Evolutionary conservation across 2,888 invertebrate species (phyloP).

Genomic region (Nasonovia ribisnigri): DNA sequence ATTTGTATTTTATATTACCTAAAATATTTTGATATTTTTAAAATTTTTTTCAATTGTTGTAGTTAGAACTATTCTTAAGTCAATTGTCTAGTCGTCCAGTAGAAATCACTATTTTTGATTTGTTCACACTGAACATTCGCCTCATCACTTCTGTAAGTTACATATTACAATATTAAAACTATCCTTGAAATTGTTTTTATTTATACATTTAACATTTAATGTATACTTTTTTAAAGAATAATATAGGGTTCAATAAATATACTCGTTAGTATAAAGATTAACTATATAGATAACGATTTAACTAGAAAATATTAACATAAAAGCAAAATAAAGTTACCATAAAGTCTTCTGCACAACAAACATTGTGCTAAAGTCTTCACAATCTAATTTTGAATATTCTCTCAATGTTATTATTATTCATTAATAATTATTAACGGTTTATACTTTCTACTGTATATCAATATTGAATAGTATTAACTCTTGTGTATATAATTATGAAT

Average conservation of each 20-base stretch:
- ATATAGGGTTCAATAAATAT: background rate
- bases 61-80: slow-evolving; percentile 69
- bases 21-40: background rate
- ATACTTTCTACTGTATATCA: too few relatives aligned
- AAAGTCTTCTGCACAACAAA: too few relatives aligned
- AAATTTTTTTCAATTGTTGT: background rate
- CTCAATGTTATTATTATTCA: too few relatives aligned
- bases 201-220: background rate
- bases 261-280: too few relatives aligned
- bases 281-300: background rate
- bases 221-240: background rate
- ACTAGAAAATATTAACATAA: background rate
- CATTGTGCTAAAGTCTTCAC: too few relatives aligned
- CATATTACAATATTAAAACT: background rate
- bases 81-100: slow-evolving; percentile 69
- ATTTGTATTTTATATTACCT: too few relatives aligned
- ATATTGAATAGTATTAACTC: background rate
- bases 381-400: too few relatives aligned
- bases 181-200: background rate
- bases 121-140: slow-evolving; percentile 69
- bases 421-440: too few relatives aligned
- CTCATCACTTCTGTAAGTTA: slow-evolving; percentile 69
- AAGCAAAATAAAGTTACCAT: background rate
- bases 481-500: background rate
- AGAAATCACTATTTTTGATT: slow-evolving; percentile 69